Percentiles rank a stretch among this genome's conserved stretches.
Evolutionary conservation across 2,888 invertebrate genomes (phyloP).

Genomic region (Scaptomyza reducta): DNA sequence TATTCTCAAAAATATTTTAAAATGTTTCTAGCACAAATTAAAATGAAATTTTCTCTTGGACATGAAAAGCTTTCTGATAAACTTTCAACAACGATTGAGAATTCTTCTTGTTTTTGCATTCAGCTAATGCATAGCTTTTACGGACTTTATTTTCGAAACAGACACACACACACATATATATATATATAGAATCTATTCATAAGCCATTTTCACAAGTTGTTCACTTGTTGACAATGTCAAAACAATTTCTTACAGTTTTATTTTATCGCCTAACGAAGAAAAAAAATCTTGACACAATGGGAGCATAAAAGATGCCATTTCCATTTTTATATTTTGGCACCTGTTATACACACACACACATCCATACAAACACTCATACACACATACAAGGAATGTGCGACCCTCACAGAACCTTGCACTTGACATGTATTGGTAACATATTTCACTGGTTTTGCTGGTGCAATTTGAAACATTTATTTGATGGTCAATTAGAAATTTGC

Average conservation of each 20-base stretch:
- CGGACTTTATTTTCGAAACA: constrained; percentile 1
- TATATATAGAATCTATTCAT: constrained; percentile 14
- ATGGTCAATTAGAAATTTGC: constrained; percentile 76
- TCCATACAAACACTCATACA: constrained; percentile 6
- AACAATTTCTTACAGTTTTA: constrained; percentile 46
- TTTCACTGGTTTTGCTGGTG: constrained; percentile 27
- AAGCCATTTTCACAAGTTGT: constrained; percentile 31
- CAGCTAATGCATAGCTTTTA: background rate
- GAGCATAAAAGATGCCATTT: constrained; percentile 60
- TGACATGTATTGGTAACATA: constrained; percentile 46
- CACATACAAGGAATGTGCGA: background rate
- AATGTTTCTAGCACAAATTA: too few species aligned
- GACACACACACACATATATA: too few species aligned
- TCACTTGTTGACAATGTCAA: constrained; percentile 67
- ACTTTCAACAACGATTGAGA: background rate
- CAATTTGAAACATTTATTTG: constrained; percentile 61
- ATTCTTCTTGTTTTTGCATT: background rate
- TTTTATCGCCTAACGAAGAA: constrained; percentile 28
- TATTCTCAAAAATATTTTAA: background rate
- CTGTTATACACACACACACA: constrained; percentile 60
- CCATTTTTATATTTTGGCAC: constrained; percentile 64
- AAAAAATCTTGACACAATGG: constrained; percentile 33
- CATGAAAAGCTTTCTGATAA: background rate
- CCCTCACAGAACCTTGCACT: constrained; percentile 55
- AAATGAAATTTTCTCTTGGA: too few species aligned